Conservation (phyloP, 1,140 invertebrate species). For the Drosophila lacertosa region DNA sequence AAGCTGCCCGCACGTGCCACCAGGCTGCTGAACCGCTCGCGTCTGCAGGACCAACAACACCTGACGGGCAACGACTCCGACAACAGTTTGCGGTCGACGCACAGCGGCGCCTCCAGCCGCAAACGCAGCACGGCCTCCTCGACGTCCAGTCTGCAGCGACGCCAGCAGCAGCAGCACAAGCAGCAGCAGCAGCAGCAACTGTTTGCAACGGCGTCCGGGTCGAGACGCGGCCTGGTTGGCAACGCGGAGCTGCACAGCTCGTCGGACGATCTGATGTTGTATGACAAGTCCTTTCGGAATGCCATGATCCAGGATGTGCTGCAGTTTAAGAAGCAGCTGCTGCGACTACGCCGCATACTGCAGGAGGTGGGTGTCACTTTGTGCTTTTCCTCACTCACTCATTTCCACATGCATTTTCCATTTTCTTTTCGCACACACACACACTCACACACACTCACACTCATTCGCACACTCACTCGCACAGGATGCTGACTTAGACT, state of each 20-base stretch:
- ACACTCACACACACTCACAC: conserved; percentile 9
- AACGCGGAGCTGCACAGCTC: conserved; percentile 77
- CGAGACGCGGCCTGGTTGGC: conserved; percentile 39
- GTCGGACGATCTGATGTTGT: conserved; percentile 83
- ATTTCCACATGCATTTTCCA: conserved; percentile 21
- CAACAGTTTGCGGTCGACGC: conserved; percentile 68
- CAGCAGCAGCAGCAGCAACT: conserved; percentile 21
- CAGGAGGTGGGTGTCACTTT: conserved; percentile 85
- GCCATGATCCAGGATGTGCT: conserved; percentile 88
- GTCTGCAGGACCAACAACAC: conserved; percentile 75
- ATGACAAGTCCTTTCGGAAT: conserved; percentile 84
- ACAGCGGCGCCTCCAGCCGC: conserved; percentile 56
- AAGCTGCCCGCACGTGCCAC: conserved; percentile 81
- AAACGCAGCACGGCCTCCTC: conserved; percentile 70
- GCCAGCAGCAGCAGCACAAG: conserved; percentile 59
- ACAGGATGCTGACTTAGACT: conserved; percentile 66
- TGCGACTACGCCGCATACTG: conserved; percentile 87
- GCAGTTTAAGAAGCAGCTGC: conserved; percentile 88
- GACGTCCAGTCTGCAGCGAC: conserved; percentile 71
- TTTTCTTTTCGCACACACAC: conserved; percentile 34
- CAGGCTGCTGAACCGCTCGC: conserved; percentile 79
- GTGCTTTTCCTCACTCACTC: background rate
- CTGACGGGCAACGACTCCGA: conserved; percentile 66
- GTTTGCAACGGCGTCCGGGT: conserved; percentile 6
- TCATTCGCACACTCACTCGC: conserved; percentile 33